A percentile compares a stretch with the other conserved stretches of the same genome.
phyloP scores from a whole-genome alignment of 2,888 invertebrate species.

The Dolichopus griseipennis region DNA sequence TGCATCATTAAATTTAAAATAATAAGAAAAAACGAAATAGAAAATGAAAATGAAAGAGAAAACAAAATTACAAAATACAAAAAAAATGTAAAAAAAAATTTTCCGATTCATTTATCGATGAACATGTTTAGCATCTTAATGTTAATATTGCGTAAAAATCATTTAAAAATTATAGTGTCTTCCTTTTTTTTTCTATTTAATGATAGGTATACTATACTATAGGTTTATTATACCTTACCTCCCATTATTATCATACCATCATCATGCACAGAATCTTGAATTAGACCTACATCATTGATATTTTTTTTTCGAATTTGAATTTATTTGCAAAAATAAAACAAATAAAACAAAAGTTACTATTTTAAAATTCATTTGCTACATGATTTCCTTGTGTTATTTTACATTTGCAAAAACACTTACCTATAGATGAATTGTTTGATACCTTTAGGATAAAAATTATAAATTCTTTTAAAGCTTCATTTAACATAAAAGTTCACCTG shows the following conservation, averaged over 20 bases:
- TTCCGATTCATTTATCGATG: not conserved
- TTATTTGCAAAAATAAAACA: too few relatives aligned
- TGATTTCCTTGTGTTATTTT: too few relatives aligned
- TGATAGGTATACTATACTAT: too few relatives aligned
- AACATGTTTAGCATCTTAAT: conserved; percentile 1
- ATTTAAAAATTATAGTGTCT: not conserved
- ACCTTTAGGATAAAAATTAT: not conserved
- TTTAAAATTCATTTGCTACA: too few relatives aligned
- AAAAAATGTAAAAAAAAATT: not conserved
- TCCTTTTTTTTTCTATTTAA: too few relatives aligned
- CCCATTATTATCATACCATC: too few relatives aligned
- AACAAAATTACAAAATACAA: not conserved
- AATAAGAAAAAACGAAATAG: too few relatives aligned
- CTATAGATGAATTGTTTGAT: not conserved
- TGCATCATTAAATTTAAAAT: not conserved
- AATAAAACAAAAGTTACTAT: too few relatives aligned
- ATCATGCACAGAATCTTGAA: too few relatives aligned
- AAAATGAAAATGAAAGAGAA: too few relatives aligned
- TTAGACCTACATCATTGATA: not conserved
- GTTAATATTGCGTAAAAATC: not conserved
- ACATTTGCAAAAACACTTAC: not conserved
- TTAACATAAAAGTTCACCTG: not conserved
- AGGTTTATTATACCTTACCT: too few relatives aligned
- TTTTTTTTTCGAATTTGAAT: not conserved
- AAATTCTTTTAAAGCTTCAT: not conserved